phyloP scores from a whole-genome alignment of 2,113 vertebrate genomes.

The Phoenicopterus ruber region DNA sequence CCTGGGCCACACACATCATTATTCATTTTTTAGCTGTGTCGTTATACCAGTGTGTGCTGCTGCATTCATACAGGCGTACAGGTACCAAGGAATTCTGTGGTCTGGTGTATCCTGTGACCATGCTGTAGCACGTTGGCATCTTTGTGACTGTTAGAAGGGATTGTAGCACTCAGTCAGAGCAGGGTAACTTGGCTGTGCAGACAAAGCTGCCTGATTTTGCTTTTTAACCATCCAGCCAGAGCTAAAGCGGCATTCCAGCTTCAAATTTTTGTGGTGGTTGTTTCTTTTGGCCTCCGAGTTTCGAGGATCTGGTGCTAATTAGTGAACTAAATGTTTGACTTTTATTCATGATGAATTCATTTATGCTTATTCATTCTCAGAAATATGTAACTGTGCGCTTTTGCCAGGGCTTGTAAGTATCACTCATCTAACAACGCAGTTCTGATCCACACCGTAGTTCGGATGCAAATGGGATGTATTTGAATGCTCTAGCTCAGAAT shows the following conservation, averaged over 20 bases:
- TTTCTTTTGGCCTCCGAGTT: slow-evolving; percentile 18
- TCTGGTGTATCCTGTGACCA: not conserved
- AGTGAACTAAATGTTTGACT: not conserved
- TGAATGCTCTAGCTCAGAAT: not conserved
- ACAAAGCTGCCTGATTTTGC: not conserved
- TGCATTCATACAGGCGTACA: not conserved
- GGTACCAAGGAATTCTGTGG: not conserved
- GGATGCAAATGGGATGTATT: not conserved
- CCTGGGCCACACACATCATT: not conserved
- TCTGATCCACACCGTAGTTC: not conserved
- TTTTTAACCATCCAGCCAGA: not conserved
- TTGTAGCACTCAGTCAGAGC: not conserved
- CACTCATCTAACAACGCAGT: not conserved
- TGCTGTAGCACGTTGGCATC: not conserved
- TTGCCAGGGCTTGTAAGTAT: not conserved
- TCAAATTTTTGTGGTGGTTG: not conserved
- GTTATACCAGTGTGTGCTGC: accelerated
- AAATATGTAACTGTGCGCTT: not conserved
- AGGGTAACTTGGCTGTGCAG: not conserved
- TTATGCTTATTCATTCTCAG: slow-evolving; percentile 14
- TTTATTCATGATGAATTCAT: slow-evolving; percentile 20
- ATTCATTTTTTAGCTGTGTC: not conserved
- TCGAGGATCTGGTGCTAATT: slow-evolving; percentile 16
- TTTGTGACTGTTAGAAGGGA: not conserved
- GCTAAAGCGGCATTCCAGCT: not conserved